Evolutionary conservation across 1,140 invertebrate species (phyloP), one percentile per base, ranked within the genome.

Genomic region (Agrypnia vestita): DNA sequence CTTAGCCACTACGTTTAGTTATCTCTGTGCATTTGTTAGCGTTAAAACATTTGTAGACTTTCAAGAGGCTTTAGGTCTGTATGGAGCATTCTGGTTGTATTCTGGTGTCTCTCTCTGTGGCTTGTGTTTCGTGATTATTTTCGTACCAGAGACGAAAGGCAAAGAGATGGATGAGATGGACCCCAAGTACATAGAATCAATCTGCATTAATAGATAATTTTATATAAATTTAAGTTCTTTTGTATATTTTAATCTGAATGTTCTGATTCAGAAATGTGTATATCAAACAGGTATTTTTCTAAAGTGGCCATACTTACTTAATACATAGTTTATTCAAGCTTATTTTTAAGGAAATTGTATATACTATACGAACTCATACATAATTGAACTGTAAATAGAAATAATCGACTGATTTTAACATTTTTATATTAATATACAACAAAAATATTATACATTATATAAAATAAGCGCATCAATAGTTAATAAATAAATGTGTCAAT

Each of bases 141-240:
- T 95, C 84, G 95, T 98, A 4, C 97, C 96, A 0, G 97, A 98
- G 87, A 98, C 97, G 0, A 97, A 96, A 86, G 96, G 96, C 0
- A 92, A 93, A 64, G 94, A 94, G 84, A 91, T 98, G 76, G 96
- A 97, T 84, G 96, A 97, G 88, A 96, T 97, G 92, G 93, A 94
- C 84, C 91, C 93, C 11, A 92, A 92, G 59, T 93, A 92, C 84
- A 91, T 92, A 0, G 91, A 92, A 84, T 89, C 89, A 44, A 83
- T 90, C 15, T 89, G 88, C 84, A 89, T 89, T 51, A 90, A 90
- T 79, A 83, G 81, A 79, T 82, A 64, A 82, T 62, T n/a, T 35
- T n/a, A n/a, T n/a, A 35, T 3, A 62, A 62, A 62, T 4, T 62
- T n/a, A 4, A 62, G 17, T 62, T 12, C 10, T 15, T 62, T 62